These are phyloP conservation scores for Lethrus apterus DNA, from an alignment of 1,140 invertebrate species.

Conservation along the genomic window DNA sequence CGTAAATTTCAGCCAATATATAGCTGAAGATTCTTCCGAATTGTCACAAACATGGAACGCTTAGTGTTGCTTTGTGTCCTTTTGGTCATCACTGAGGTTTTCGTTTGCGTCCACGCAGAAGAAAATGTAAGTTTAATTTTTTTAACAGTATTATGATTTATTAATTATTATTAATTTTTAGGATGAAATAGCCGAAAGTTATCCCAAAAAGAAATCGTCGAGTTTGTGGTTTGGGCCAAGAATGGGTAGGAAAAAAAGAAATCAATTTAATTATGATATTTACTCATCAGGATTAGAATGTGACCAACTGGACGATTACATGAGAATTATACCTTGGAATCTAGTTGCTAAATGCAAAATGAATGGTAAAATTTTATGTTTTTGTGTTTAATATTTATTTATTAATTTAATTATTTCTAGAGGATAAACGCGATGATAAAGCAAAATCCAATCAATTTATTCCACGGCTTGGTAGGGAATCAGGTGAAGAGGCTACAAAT, in stretches of 20 bases:
- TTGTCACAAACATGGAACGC: too few species aligned
- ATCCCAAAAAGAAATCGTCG: slow-evolving; percentile 1
- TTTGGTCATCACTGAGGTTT: too few species aligned
- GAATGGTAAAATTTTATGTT: slow-evolving; percentile 1
- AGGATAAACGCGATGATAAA: slow-evolving; percentile 5
- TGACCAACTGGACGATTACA: slow-evolving; percentile 2
- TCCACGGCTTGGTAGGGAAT: not conserved
- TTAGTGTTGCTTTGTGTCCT: too few species aligned
- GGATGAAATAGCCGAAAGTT: too few species aligned
- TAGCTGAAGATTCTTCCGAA: too few species aligned
- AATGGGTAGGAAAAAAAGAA: not conserved
- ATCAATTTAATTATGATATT: not conserved
- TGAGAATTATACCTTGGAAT: not conserved
- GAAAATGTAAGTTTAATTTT: too few species aligned
- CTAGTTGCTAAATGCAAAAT: slow-evolving; percentile 1
- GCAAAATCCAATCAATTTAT: slow-evolving; percentile 7
- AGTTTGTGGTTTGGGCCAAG: slow-evolving; percentile 4
- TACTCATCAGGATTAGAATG: not conserved
- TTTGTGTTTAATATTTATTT: too few species aligned
- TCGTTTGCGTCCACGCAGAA: too few species aligned
- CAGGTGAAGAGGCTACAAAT: not conserved
- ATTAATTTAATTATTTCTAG: too few species aligned
- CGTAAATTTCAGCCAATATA: too few species aligned
- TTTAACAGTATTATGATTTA: too few species aligned
- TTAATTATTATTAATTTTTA: too few species aligned